Conservation (phyloP, 1,140 invertebrate genomes). For the Drosophila subobscura region DNA sequence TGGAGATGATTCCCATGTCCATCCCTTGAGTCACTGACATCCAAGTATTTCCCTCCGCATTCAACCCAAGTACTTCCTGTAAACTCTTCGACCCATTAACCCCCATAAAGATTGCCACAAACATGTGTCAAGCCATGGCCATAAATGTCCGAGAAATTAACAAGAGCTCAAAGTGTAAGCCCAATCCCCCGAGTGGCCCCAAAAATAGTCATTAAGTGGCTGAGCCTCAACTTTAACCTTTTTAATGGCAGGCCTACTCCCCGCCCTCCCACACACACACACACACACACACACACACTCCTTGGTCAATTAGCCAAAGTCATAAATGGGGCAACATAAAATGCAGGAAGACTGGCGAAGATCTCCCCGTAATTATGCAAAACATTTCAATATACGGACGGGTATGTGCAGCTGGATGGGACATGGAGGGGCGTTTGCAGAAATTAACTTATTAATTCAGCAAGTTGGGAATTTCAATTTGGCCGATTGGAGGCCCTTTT, state of each 20-base stretch:
- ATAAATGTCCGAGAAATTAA: conserved; percentile 63
- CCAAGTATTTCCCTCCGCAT: conserved; percentile 1
- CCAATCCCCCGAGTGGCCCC: conserved; percentile 26
- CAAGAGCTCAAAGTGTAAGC: conserved; percentile 26
- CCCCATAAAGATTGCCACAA: conserved; percentile 19
- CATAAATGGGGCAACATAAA: conserved; percentile 67
- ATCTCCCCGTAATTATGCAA: conserved; percentile 67
- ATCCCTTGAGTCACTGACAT: neutral
- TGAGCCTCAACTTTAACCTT: conserved; percentile 75
- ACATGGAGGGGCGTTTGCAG: conserved; percentile 48
- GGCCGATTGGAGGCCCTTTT: conserved; percentile 47
- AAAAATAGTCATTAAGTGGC: conserved; percentile 51
- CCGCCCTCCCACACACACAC: neutral
- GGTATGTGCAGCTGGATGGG: conserved; percentile 32
- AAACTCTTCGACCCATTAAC: conserved; percentile 26
- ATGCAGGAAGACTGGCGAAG: conserved; percentile 31
- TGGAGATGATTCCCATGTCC: neutral
- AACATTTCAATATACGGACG: conserved; percentile 19
- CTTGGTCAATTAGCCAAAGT: conserved; percentile 55
- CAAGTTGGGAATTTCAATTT: conserved; percentile 65
- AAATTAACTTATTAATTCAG: conserved; percentile 79
- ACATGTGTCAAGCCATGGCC: conserved; percentile 50
- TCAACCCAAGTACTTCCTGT: conserved; percentile 5
- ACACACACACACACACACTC: conserved; percentile 5
- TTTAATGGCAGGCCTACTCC: conserved; percentile 59